These are phyloP conservation scores for Caenorhabditis drosophilae DNA, from an alignment of 2,888 invertebrate species.

Conservation along the genomic window DNA sequence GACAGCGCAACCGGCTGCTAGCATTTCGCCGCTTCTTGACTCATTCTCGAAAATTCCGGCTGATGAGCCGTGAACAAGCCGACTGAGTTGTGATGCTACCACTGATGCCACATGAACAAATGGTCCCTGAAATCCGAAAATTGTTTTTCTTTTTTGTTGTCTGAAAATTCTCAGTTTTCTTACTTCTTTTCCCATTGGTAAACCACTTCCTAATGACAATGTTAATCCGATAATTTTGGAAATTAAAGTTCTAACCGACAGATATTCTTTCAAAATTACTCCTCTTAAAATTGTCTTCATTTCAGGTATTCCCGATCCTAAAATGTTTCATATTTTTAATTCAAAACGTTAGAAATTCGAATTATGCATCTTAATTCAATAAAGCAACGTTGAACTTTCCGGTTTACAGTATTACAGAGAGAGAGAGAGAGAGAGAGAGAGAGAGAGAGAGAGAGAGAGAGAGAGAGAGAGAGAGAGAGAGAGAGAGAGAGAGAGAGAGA, in stretches of 20 bases:
- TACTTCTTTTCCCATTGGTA: constrained; percentile 94
- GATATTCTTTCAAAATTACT: constrained; percentile 93
- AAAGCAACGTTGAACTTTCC: no score
- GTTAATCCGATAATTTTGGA: constrained; percentile 93
- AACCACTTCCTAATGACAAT: constrained; percentile 90
- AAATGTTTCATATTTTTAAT: not conserved
- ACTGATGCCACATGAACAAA: constrained; percentile 98
- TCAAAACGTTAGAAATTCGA: constrained; percentile 29
- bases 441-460: no score
- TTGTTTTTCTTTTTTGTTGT: not conserved
- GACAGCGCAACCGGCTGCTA: constrained; percentile 96
- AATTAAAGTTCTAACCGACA: constrained; percentile 89
- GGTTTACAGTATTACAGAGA: no score
- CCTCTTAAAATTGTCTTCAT: constrained; percentile 88
- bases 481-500: no score
- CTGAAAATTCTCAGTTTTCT: not conserved
- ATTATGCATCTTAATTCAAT: no score
- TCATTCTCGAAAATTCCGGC: constrained; percentile 60
- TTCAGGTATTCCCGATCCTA: constrained; percentile 55
- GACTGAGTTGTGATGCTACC: constrained; percentile 88
- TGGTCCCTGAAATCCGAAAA: constrained; percentile 77
- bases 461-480: no score
- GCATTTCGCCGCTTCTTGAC: constrained; percentile 82
- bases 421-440: no score
- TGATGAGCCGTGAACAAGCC: constrained; percentile 78